phyloP scores from a whole-genome alignment of 2,888 invertebrate genomes.

The Hydropsyche betteni region DNA sequence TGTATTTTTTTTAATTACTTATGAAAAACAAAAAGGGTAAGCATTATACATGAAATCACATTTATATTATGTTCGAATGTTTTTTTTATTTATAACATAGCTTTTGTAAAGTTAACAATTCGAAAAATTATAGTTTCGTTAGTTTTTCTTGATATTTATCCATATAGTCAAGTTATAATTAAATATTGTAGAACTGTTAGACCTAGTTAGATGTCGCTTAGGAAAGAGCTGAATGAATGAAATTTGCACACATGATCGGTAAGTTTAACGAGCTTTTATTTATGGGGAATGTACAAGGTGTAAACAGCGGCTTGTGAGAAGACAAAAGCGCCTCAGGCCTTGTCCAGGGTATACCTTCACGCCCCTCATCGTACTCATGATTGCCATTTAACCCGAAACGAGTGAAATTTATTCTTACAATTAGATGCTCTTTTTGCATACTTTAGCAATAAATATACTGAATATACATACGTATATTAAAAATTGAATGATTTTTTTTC shows the following conservation, averaged over 20 bases:
- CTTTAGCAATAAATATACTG: no score
- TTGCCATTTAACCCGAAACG: conserved; percentile 36
- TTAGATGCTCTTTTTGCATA: no score
- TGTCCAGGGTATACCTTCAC: conserved; percentile 39
- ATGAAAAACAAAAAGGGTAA: no score
- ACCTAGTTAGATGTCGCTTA: conserved; percentile 1
- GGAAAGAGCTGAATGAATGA: conserved; percentile 5
- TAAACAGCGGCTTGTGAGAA: conserved; percentile 40
- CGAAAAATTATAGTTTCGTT: no score
- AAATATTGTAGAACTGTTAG: neutral
- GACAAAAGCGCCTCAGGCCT: conserved; percentile 37
- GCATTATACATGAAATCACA: no score
- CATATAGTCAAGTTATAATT: neutral
- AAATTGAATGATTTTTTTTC: no score
- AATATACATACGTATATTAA: no score
- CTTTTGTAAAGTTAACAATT: no score
- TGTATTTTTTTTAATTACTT: no score
- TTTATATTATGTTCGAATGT: no score
- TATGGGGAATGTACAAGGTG: conserved; percentile 41
- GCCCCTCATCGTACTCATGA: conserved; percentile 41
- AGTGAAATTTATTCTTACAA: neutral
- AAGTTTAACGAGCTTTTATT: conserved; percentile 36
- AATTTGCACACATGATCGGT: conserved; percentile 38
- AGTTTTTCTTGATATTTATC: no score
- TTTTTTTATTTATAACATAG: no score